These are phyloP conservation scores for Anthrax anthrax DNA, from an alignment of 2,888 invertebrate genomes.

Conservation along the genomic window DNA sequence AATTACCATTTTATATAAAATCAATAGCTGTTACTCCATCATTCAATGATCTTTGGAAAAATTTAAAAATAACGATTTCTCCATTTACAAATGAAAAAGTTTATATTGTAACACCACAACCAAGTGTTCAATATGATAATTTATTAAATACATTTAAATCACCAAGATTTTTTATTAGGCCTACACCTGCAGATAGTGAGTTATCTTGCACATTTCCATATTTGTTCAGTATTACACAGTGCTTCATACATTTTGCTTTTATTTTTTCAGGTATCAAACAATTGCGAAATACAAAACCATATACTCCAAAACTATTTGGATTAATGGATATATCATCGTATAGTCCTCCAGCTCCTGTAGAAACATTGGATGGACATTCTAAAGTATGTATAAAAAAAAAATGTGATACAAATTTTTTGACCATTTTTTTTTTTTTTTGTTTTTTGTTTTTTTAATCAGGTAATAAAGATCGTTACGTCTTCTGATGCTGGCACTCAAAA, in stretches of 20 bases:
- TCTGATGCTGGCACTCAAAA: too few relatives aligned
- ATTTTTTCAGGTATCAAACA: background rate
- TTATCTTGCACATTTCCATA: background rate
- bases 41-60: conserved; percentile 41
- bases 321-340: conserved; percentile 39
- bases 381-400: conserved; percentile 35
- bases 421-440: too few relatives aligned
- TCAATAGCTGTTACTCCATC: conserved; percentile 11
- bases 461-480: too few relatives aligned
- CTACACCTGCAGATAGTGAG: conserved; percentile 31
- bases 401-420: too few relatives aligned
- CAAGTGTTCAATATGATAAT: conserved; percentile 18
- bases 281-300: background rate
- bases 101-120: conserved; percentile 68
- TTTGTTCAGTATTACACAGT: background rate
- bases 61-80: conserved; percentile 54
- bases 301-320: conserved; percentile 35
- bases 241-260: too few relatives aligned
- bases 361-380: conserved; percentile 48
- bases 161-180: conserved; percentile 42
- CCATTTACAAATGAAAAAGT: conserved; percentile 67
- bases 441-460: too few relatives aligned
- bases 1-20: conserved; percentile 19
- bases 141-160: conserved; percentile 20
- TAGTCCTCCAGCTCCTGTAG: conserved; percentile 39